Evolutionary conservation across 2,888 invertebrate species (phyloP).

Genomic region (Sthenelais limicola): DNA sequence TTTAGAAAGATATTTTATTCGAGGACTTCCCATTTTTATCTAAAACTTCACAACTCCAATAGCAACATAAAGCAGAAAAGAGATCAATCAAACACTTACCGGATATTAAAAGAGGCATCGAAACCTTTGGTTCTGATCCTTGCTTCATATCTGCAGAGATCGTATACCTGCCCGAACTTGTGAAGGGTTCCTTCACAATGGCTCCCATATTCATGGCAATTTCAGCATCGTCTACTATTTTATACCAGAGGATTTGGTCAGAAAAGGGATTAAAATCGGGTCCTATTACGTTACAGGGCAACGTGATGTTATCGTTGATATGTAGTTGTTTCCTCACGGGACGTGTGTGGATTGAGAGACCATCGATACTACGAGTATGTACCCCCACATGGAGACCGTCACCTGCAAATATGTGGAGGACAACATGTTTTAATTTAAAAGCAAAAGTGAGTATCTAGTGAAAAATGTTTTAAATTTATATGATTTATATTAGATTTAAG

Average conservation of each 20-base stretch:
- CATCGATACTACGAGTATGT: constrained; percentile 17
- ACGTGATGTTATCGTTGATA: not conserved
- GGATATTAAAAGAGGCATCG: not conserved
- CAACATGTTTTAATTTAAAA: too few species aligned
- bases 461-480: too few species aligned
- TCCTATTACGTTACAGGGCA: constrained; percentile 17
- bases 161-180: not conserved
- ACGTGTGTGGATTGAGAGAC: constrained; percentile 1
- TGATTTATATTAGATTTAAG: too few species aligned
- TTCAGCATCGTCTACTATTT: not conserved
- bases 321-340: not conserved
- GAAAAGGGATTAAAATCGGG: constrained; percentile 5
- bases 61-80: too few species aligned
- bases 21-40: too few species aligned
- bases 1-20: too few species aligned
- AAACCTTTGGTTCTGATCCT: not conserved
- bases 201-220: not conserved
- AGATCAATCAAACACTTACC: too few species aligned
- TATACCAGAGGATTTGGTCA: constrained; percentile 20
- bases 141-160: not conserved
- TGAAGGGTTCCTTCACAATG: not conserved
- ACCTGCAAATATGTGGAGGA: too few species aligned
- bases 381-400: constrained; percentile 18
- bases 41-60: too few species aligned
- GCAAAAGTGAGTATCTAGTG: too few species aligned